Evolutionary conservation across 2,113 vertebrate genomes (phyloP).

Genomic region (Ictidomys tridecemlineatus): DNA sequence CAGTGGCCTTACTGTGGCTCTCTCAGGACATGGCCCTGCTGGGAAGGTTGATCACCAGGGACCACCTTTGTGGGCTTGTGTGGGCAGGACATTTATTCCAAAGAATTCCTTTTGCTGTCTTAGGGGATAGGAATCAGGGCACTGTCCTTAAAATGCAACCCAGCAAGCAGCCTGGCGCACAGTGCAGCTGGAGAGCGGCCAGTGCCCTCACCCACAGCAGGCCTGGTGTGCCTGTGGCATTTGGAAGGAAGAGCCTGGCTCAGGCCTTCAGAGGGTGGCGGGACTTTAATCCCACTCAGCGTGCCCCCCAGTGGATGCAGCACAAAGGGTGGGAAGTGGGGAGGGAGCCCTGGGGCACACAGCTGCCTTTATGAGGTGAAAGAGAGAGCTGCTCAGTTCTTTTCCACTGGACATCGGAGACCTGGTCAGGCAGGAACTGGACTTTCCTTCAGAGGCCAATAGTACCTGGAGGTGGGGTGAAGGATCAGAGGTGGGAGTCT

Average conservation of each 20-base stretch:
- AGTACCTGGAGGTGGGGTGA: background rate
- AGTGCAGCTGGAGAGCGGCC: background rate
- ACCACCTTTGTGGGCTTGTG: background rate
- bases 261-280: background rate
- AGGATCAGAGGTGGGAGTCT: background rate
- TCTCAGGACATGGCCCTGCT: background rate
- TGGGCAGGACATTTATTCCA: background rate
- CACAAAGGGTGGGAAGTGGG: background rate
- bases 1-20: background rate
- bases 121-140: background rate
- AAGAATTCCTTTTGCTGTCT: background rate
- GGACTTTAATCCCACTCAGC: slow-evolving; percentile 56
- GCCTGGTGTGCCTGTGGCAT: background rate
- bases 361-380: background rate
- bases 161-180: background rate
- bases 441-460: background rate
- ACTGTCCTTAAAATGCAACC: background rate
- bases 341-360: background rate
- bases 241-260: background rate
- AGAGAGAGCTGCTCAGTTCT: background rate
- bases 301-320: slow-evolving; percentile 54
- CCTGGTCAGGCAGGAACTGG: background rate
- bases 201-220: background rate
- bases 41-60: background rate
- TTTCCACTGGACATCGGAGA: background rate